These are phyloP conservation scores for Chrysomela aeneicollis DNA, from an alignment of 2,888 invertebrate species.

Conservation along the genomic window DNA sequence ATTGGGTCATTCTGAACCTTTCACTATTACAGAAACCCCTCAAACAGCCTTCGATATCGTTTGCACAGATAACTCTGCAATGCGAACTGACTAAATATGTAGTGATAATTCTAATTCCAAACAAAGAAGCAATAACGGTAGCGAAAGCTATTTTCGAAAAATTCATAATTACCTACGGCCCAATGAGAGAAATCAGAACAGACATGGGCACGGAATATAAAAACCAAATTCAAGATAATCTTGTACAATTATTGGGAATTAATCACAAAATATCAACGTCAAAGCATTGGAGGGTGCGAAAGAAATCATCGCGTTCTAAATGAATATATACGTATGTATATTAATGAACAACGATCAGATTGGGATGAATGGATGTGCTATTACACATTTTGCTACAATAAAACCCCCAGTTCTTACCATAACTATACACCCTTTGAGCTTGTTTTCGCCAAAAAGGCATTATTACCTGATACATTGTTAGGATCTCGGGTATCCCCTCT, in stretches of 20 bases:
- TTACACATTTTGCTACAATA: conserved; percentile 36
- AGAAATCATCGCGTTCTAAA: conserved; percentile 20
- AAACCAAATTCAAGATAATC: conserved; percentile 13
- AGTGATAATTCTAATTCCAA: conserved; percentile 34
- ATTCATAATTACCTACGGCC: conserved; percentile 36
- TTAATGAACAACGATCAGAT: conserved; percentile 24
- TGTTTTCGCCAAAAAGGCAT: conserved; percentile 29
- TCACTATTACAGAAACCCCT: conserved; percentile 27
- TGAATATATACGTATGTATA: conserved; percentile 25
- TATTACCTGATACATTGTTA: conserved; percentile 12
- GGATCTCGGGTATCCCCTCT: conserved; percentile 19
- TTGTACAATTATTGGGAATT: conserved; percentile 5
- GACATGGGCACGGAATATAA: conserved; percentile 24
- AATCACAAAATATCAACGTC: conserved; percentile 25
- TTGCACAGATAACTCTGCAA: conserved; percentile 36
- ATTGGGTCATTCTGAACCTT: no score
- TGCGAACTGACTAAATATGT: conserved; percentile 40
- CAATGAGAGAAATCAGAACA: conserved; percentile 17
- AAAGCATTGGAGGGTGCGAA: conserved; percentile 21
- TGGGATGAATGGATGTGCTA: conserved; percentile 29
- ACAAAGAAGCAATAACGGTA: conserved; percentile 43
- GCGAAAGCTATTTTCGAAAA: conserved; percentile 41
- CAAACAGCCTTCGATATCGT: conserved; percentile 32
- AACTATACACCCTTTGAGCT: conserved; percentile 34
- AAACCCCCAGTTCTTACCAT: conserved; percentile 31